These are phyloP conservation scores for Eumaeus atala DNA, from an alignment of 1,140 invertebrate genomes.

Conservation along the genomic window DNA sequence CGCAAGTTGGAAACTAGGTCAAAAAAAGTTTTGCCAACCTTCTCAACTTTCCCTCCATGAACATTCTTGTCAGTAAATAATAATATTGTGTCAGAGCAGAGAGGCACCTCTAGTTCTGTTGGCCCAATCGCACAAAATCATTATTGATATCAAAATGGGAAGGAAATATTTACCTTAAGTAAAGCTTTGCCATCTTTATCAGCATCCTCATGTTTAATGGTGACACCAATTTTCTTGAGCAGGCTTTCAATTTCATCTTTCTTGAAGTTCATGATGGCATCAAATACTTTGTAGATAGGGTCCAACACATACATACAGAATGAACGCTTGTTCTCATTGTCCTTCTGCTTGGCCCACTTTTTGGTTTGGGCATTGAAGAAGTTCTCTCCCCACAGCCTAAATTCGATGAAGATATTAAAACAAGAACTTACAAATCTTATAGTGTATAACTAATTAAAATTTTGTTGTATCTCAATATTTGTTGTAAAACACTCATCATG, in stretches of 20 bases:
- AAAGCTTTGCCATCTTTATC: conserved; percentile 96
- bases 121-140: too few relatives aligned
- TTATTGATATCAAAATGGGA: too few relatives aligned
- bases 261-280: conserved; percentile 98
- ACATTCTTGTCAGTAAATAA: too few relatives aligned
- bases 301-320: conserved; percentile 99
- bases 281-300: conserved; percentile 99
- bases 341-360: conserved; percentile 97
- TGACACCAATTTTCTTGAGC: conserved; percentile 92
- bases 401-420: conserved; percentile 5
- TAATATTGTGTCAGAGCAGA: too few relatives aligned
- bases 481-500: conserved; percentile 42
- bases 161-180: conserved; percentile 81
- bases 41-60: conserved; percentile 98
- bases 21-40: conserved; percentile 93
- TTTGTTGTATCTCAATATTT: conserved; percentile 41
- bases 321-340: conserved; percentile 93
- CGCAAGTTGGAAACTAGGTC: conserved; percentile 77
- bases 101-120: too few relatives aligned
- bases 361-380: conserved; percentile 98
- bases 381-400: conserved; percentile 94
- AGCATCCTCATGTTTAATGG: conserved; percentile 94
- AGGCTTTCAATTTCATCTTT: conserved; percentile 94
- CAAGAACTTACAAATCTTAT: not conserved
- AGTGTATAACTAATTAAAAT: conserved; percentile 2